Base-by-base conservation (phyloP, 2,797 vertebrate genomes). In the Dendrocincla tyrannina region DNA sequence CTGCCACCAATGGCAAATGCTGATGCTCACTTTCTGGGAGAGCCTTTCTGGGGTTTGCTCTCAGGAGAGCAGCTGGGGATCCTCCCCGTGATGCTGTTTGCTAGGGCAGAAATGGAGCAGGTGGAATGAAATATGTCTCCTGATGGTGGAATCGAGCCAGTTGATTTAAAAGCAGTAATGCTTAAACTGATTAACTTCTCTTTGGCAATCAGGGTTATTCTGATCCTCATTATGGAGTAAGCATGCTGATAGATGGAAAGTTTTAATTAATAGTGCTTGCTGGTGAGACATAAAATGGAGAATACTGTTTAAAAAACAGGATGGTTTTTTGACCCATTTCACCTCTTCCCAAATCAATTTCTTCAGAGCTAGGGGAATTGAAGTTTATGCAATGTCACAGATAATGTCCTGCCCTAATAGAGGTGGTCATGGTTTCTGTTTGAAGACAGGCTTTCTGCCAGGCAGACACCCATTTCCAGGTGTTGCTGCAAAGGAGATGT, bases 171-270 rank as follows among this genome's bases (percentile, higher is more conserved):
- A 93, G 74, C 70, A 64, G 70, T 70, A 87, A 77, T 37, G 68
- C 85, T 92, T 91, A 79, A 91, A 93, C 63, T 93, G 93, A 89
- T 96, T 77, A 90, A 88, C 67, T 91, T 82, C 70, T 95, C 80
- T 82, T 89, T 85, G 83, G 80, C 80, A 89, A 24, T 93, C 85
- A 66, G 83, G 52, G 88, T 91, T 91, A 35, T 94, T 93, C 60
- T 80, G 56, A 79, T 91, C 86, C 82, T 91, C 83, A 25, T 91
- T 89, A 94, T 20, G 72, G 73, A 76, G 60, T 30, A 35, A 93
- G 84, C 44, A 18, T 87, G 70, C 80, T 87, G 80, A 50, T 93
- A 87, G 70, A 72, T 89, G 77, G 60, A 8, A 93, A 75, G 64
- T 93, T 95, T 88, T 95, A 93, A 95, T 94, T 91, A 86, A 68